Percentiles rank a stretch among this genome's conserved stretches.
These are phyloP conservation scores for Acipenser ruthenus DNA, from an alignment of 2,797 vertebrate species.

Conservation along the genomic window DNA sequence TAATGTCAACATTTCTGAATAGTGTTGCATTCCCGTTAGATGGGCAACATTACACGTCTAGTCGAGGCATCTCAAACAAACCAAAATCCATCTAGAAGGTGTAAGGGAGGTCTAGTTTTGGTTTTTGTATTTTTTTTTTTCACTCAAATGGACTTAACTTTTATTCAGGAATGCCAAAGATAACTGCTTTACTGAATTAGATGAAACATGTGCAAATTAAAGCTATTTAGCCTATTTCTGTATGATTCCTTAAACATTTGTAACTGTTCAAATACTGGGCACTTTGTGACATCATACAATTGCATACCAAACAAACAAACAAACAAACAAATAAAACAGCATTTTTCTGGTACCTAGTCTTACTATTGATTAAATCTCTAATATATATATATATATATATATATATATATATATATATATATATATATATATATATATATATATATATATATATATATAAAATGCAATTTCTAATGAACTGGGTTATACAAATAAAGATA, in stretches of 20 bases:
- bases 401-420: constrained; percentile 32
- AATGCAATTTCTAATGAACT: constrained; percentile 46
- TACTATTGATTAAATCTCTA: constrained; percentile 50
- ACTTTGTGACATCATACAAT: constrained; percentile 54
- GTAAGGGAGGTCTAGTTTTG: constrained; percentile 11
- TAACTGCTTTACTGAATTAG: not conserved
- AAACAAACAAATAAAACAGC: constrained; percentile 29
- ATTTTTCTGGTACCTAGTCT: constrained; percentile 47
- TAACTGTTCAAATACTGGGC: constrained; percentile 43
- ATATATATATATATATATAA: constrained; percentile 28
- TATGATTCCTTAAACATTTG: constrained; percentile 20
- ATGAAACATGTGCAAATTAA: constrained; percentile 52
- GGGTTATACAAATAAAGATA: constrained; percentile 39
- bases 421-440: constrained; percentile 24
- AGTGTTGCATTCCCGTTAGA: constrained; percentile 14
- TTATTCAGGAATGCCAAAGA: constrained; percentile 16
- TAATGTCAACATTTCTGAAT: constrained; percentile 9
- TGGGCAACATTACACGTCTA: constrained; percentile 25
- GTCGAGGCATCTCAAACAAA: constrained; percentile 30
- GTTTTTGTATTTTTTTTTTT: constrained; percentile 16
- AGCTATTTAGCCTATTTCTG: constrained; percentile 33
- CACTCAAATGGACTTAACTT: constrained; percentile 18
- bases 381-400: constrained; percentile 25
- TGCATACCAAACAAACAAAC: not conserved
- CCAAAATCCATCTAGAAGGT: constrained; percentile 31